Conservation (phyloP, 2,113 vertebrate genomes). For the Oryctolagus cuniculus region mOryCun1.1 NC_091437.1:54487501-54488000, state of each 20-base stretch:
- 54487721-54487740: neutral
- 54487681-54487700: neutral
- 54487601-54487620: neutral
- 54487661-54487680: neutral
- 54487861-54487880: neutral
- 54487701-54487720: neutral
- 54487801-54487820: neutral
- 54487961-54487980: neutral
- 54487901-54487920: neutral
- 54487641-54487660: neutral
- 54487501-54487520: neutral
- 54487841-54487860: neutral
- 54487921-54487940: neutral
- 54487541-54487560: conserved; percentile 11
- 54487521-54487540: neutral
- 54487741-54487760: conserved; percentile 14
- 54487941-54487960: neutral
- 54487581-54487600: neutral
- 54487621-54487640: neutral
- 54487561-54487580: neutral
- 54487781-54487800: conserved; percentile 7
- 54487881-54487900: neutral
- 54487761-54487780: neutral
- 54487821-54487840: neutral
- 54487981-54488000: neutral